phyloP scores from a whole-genome alignment of 2,797 vertebrate species.

The Pangasius krempfi region DNA sequence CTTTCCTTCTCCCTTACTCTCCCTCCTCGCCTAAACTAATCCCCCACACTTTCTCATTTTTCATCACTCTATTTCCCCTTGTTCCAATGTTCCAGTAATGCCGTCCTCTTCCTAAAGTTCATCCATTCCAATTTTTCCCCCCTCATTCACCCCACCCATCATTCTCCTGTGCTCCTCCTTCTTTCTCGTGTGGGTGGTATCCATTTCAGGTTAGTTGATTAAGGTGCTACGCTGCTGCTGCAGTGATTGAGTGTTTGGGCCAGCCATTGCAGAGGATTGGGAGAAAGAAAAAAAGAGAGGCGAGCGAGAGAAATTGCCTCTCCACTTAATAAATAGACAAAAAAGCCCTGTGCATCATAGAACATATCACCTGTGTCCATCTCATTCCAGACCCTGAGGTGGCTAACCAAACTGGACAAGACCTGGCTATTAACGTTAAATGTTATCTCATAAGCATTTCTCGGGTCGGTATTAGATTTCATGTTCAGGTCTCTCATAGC shows the following conservation, averaged over 20 bases:
- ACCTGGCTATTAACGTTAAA: slow-evolving; percentile 7
- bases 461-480: not conserved
- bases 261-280: slow-evolving; percentile 13
- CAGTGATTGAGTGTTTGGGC: slow-evolving; percentile 51
- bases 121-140: slow-evolving; percentile 10
- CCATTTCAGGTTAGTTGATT: slow-evolving; percentile 41
- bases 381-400: not conserved
- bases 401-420: slow-evolving; percentile 15
- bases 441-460: not conserved
- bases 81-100: slow-evolving; percentile 7
- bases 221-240: slow-evolving; percentile 27
- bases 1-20: slow-evolving; percentile 25
- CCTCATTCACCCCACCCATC: not conserved
- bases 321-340: slow-evolving; percentile 21
- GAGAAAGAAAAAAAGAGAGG: not conserved
- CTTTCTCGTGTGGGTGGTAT: slow-evolving; percentile 35
- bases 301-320: slow-evolving; percentile 17
- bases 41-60: not conserved
- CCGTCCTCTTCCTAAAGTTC: slow-evolving; percentile 2
- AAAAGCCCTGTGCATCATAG: not conserved
- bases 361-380: slow-evolving; percentile 6
- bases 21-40: not conserved
- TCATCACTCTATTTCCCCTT: slow-evolving; percentile 18
- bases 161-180: not conserved
- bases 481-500: not conserved